Conservation (phyloP, 2,113 vertebrate genomes). For the Theristicus caerulescens region DNA sequence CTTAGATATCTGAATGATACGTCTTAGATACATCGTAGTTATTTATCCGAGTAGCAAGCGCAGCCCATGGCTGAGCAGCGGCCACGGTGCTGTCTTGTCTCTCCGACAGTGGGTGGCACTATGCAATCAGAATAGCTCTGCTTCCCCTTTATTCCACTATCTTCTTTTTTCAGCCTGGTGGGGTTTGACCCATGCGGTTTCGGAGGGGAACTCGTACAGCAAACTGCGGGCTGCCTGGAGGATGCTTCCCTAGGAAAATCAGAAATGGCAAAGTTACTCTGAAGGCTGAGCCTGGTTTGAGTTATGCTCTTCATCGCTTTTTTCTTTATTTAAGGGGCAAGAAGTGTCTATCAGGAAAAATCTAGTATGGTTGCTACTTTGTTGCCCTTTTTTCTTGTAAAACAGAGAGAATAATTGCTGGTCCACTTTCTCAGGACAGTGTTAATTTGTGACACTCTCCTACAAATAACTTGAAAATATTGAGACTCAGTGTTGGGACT, state of each 20-base stretch:
- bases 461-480: neutral
- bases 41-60: rapidly evolving
- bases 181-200: neutral
- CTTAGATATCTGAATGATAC: rapidly evolving
- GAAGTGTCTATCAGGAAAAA: neutral
- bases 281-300: neutral
- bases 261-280: neutral
- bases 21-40: no score
- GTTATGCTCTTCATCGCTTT: neutral
- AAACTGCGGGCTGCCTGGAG: neutral
- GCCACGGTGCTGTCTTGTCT: neutral
- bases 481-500: neutral
- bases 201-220: neutral
- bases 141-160: neutral
- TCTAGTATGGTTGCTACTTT: neutral
- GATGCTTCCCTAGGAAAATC: neutral
- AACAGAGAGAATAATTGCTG: neutral
- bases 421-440: neutral
- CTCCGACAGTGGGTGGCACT: constrained; percentile 48
- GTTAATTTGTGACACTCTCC: neutral
- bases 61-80: neutral
- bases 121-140: neutral
- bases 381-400: neutral
- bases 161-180: neutral
- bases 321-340: neutral